phyloP scores from a whole-genome alignment of 2,113 vertebrate species.

The Gorsachius goisagi region DNA sequence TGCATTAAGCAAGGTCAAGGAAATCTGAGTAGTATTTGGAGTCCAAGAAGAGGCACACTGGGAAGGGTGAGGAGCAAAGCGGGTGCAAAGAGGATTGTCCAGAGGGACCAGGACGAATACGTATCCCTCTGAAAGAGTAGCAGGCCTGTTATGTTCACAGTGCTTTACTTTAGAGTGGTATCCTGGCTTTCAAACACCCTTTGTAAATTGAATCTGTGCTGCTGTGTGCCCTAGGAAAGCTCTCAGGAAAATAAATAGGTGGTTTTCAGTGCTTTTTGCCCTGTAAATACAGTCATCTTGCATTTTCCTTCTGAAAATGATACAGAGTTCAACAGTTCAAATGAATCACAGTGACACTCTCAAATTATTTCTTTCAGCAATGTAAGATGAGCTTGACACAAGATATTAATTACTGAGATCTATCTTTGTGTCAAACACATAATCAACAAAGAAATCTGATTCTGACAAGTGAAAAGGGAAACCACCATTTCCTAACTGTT shows the following conservation, averaged over 20 bases:
- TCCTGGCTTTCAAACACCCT: neutral
- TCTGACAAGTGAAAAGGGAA: neutral
- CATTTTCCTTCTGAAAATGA: neutral
- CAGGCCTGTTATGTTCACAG: neutral
- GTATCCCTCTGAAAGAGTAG: neutral
- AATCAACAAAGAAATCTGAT: neutral
- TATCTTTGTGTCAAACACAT: neutral
- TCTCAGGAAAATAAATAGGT: neutral
- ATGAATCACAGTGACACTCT: neutral
- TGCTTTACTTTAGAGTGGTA: neutral
- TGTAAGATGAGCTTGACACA: neutral
- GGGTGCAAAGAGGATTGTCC: neutral
- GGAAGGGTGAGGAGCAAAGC: neutral
- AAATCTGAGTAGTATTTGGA: neutral
- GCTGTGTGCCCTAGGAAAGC: neutral
- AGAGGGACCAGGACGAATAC: neutral
- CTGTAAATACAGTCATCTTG: neutral
- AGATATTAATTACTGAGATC: constrained; percentile 23
- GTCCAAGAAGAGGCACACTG: neutral
- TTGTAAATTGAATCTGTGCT: neutral
- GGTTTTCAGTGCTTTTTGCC: neutral
- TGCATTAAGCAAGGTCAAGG: neutral
- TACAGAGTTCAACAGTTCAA: neutral
- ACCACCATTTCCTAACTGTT: neutral
- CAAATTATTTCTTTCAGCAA: neutral